phyloP scores from a whole-genome alignment of 35 echinoderm and acorn worm species.

The Acanthaster planci region DNA sequence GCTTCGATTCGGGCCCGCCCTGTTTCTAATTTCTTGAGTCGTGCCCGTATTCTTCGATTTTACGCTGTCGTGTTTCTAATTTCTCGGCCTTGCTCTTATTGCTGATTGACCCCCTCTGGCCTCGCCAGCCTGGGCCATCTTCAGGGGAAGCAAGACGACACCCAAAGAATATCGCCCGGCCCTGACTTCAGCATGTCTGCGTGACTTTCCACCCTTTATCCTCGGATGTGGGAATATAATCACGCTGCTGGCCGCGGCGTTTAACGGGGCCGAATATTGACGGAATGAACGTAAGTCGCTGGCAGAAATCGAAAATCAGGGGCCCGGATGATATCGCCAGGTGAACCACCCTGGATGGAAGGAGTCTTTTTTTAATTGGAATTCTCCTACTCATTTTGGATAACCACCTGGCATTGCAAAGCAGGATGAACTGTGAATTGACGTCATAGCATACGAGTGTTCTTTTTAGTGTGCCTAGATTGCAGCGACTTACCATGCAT shows the following conservation, averaged over 20 bases:
- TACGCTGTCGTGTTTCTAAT: conserved; percentile 26
- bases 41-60: conserved; percentile 22
- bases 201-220: conserved; percentile 26
- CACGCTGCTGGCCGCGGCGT: not conserved
- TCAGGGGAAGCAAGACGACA: no score
- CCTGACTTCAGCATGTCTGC: not conserved
- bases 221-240: conserved; percentile 19
- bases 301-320: not conserved
- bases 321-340: not conserved
- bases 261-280: conserved; percentile 16
- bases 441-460: no score
- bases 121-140: no score
- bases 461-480: no score
- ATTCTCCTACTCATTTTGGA: not conserved
- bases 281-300: not conserved
- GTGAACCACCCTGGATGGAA: not conserved
- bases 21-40: conserved; percentile 19
- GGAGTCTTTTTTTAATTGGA: conserved; percentile 8
- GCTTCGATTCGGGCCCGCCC: not conserved
- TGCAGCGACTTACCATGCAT: no score
- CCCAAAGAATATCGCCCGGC: not conserved
- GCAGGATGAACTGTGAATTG: no score
- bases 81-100: conserved; percentile 15
- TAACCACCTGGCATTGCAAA: not conserved
- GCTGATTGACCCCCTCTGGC: not conserved